Evolutionary conservation across 2,113 vertebrate species (phyloP).

Genomic region (Pituophis catenifer): DNA sequence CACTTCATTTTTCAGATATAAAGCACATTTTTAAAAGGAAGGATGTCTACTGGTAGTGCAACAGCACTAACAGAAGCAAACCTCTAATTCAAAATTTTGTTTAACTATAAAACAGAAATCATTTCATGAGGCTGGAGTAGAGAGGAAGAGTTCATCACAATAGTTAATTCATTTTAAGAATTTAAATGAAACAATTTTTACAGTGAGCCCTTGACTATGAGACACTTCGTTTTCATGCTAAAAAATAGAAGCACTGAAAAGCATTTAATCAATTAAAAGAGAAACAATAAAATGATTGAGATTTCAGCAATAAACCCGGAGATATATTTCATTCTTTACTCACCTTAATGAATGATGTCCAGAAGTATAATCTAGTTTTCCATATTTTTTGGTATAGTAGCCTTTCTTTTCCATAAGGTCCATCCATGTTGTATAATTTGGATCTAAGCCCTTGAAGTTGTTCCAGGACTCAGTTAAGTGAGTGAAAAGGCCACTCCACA

Average conservation of each 20-base stretch:
- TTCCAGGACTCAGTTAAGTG: conserved; percentile 97
- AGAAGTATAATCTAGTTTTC: conserved; percentile 91
- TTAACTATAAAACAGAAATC: background rate
- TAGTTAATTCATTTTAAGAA: background rate
- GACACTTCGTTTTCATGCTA: background rate
- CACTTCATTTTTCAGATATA: background rate
- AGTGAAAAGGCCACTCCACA: conserved; percentile 95
- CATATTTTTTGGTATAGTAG: conserved; percentile 81
- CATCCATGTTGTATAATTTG: conserved; percentile 90
- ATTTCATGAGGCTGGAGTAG: background rate
- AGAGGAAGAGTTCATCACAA: background rate
- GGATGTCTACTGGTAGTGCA: background rate
- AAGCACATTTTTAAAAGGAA: background rate
- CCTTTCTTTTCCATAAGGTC: conserved; percentile 82
- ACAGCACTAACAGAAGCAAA: background rate
- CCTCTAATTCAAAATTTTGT: background rate
- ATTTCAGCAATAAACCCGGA: background rate
- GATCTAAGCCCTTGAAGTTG: conserved; percentile 91
- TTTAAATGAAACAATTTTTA: background rate
- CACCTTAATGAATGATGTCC: conserved; percentile 94
- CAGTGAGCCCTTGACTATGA: background rate
- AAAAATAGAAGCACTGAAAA: background rate
- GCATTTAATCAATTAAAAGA: background rate
- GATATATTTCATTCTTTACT: conserved; percentile 14
- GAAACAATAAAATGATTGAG: background rate